A percentile compares a stretch with the other conserved stretches of the same genome.
Evolutionary conservation across 2,888 invertebrate species (phyloP).

Genomic region (Gibbula magus): DNA sequence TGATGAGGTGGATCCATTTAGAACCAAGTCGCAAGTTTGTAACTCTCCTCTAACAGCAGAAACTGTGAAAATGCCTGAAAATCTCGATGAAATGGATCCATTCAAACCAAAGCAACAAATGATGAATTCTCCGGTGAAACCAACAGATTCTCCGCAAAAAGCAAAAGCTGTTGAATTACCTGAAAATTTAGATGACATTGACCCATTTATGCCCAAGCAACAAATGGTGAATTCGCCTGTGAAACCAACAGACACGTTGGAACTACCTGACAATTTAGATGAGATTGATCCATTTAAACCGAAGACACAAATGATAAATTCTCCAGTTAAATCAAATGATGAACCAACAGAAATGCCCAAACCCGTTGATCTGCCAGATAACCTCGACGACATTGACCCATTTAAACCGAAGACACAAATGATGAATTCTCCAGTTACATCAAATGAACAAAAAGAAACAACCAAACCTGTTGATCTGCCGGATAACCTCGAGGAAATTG

Average conservation of each 20-base stretch:
- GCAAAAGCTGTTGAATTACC: conserved; percentile 24
- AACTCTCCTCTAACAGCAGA: not conserved
- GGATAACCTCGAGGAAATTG: conserved; percentile 17
- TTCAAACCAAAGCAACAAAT: conserved; percentile 45
- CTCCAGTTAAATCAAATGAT: conserved; percentile 1
- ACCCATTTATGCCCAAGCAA: not conserved
- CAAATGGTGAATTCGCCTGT: not conserved
- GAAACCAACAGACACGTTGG: too few species aligned
- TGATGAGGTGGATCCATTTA: conserved; percentile 2
- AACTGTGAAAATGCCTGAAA: conserved; percentile 19
- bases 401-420: not conserved
- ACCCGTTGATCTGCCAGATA: too few species aligned
- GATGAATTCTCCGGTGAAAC: conserved; percentile 42
- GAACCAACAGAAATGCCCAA: not conserved
- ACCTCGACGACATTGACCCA: not conserved
- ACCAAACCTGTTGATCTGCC: not conserved
- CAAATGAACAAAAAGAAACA: too few species aligned
- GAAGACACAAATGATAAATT: not conserved
- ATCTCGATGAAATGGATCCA: conserved; percentile 35
- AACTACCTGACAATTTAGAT: too few species aligned
- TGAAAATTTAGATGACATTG: not conserved
- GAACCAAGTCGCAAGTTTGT: not conserved
- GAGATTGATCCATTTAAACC: not conserved
- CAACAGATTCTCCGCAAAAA: too few species aligned
- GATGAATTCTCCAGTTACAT: not conserved